Base-by-base conservation (phyloP, 2,113 vertebrate genomes). In the Hippoglossus stenolepis region DNA sequence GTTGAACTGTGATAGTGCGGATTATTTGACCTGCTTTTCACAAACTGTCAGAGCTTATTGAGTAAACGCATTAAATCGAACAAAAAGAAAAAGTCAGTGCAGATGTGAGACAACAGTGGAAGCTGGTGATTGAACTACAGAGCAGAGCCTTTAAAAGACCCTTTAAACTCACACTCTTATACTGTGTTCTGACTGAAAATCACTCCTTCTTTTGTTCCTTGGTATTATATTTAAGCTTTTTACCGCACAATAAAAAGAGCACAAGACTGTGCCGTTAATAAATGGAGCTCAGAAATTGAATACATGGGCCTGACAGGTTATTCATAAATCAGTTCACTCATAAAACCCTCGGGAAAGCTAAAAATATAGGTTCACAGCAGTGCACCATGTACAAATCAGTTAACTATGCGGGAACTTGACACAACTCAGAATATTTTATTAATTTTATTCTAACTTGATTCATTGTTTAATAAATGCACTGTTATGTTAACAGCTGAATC, bases 281-380 rank as follows among this genome's bases (percentile, higher is more conserved):
- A 67, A 63, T 54, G 43, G 38, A 68, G 59, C 57, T 79, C 9
- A 40, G 56, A 54, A 54, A 68, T 59, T 72, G 31, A 84, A 68
- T 71, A 73, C 79, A 65, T 5, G 12, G 18, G 60, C 23, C 26
- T 74, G 75, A 76, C 79, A 68, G 21, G 23, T 56, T 54, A 83
- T 85, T 76, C 83, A 85, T 90, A 85, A 87, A 92, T 90, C 80
- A 88, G 63, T 79, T 82, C 69, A 75, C 47, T 79, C 66, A 57
- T 73, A 74, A 73, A 63, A 87, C 53, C 47, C 58, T 66, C 54
- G 60, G 74, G 20, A 77, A 43, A 70, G 80, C 72, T 76, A 78
- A 92, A 91, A 84, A 88, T 86, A 84, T 85, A 87, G 80, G 70
- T 63, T 62, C 35, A 20, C 45, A 71, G 61, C 28, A 56, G 63